Evolutionary conservation across 1,140 invertebrate species (phyloP).

Genomic region (Gonioctena quinquepunctata): DNA sequence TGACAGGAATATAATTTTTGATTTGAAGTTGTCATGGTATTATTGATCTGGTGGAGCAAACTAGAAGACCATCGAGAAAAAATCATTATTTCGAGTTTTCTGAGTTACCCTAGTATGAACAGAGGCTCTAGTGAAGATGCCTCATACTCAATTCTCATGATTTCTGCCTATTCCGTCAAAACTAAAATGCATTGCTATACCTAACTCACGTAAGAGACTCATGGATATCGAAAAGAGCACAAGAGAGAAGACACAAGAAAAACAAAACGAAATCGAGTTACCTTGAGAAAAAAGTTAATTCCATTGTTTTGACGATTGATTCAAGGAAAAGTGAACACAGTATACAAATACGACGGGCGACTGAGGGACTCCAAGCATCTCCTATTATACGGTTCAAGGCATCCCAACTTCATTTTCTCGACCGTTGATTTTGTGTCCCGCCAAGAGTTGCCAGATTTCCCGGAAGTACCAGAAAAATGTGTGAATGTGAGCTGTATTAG

Average conservation of each 20-base stretch:
- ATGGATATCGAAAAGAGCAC: constrained; percentile 2
- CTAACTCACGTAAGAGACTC: neutral
- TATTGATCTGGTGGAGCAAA: no score
- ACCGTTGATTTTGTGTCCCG: constrained; percentile 54
- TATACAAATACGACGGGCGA: constrained; percentile 32
- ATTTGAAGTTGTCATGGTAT: no score
- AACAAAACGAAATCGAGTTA: constrained; percentile 8
- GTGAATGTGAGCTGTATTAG: neutral
- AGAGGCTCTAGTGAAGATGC: no score
- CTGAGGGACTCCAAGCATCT: constrained; percentile 33
- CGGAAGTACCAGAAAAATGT: neutral
- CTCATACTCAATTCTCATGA: no score
- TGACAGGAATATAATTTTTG: no score
- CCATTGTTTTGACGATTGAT: constrained; percentile 36
- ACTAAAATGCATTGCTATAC: neutral
- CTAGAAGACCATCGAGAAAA: no score
- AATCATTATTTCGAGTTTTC: no score
- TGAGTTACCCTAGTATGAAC: no score
- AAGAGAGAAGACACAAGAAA: neutral
- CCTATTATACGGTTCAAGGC: constrained; percentile 56
- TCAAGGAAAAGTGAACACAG: constrained; percentile 32
- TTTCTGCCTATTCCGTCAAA: no score
- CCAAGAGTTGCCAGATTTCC: constrained; percentile 21
- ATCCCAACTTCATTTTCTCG: constrained; percentile 57
- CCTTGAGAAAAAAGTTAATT: constrained; percentile 11